Percentiles rank a stretch among this genome's conserved stretches.
These are phyloP conservation scores for Nothoprocta perdicaria DNA, from an alignment of 2,113 vertebrate species.

Conservation along the genomic window DNA sequence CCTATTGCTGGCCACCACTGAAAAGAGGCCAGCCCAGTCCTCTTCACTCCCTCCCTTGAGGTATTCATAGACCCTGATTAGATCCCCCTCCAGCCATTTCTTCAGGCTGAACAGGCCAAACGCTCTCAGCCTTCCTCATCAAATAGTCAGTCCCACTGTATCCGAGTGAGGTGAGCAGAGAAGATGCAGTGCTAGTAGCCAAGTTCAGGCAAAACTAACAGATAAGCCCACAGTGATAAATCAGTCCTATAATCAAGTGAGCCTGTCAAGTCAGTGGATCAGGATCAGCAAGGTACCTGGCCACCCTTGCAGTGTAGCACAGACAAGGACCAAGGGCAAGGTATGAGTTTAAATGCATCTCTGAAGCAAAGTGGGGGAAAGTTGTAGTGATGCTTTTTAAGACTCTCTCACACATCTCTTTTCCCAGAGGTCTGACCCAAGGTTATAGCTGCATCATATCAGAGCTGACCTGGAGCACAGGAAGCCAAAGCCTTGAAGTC, in stretches of 20 bases:
- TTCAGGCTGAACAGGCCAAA: no score
- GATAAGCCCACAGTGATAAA: not conserved
- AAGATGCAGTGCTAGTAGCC: not conserved
- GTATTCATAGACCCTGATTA: no score
- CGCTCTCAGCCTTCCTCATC: not conserved
- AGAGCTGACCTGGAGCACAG: not conserved
- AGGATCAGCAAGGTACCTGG: not conserved
- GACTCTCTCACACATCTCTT: not conserved
- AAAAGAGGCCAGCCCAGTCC: no score
- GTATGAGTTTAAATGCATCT: not conserved
- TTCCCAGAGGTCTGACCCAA: not conserved
- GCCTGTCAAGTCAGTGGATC: not conserved
- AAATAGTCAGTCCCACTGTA: accelerated
- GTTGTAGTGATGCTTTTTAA: not conserved
- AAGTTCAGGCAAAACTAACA: accelerated
- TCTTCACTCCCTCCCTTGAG: no score
- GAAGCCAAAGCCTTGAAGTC: not conserved
- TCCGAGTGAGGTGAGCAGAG: not conserved
- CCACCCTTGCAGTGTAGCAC: not conserved
- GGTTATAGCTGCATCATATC: accelerated
- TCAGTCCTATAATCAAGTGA: not conserved
- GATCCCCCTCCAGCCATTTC: no score
- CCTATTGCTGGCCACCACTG: no score
- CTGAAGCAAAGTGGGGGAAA: not conserved
- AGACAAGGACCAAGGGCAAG: not conserved